These are phyloP conservation scores for Tupaia tana DNA, from an alignment of 2,113 vertebrate genomes.

Conservation along the genomic window DNA sequence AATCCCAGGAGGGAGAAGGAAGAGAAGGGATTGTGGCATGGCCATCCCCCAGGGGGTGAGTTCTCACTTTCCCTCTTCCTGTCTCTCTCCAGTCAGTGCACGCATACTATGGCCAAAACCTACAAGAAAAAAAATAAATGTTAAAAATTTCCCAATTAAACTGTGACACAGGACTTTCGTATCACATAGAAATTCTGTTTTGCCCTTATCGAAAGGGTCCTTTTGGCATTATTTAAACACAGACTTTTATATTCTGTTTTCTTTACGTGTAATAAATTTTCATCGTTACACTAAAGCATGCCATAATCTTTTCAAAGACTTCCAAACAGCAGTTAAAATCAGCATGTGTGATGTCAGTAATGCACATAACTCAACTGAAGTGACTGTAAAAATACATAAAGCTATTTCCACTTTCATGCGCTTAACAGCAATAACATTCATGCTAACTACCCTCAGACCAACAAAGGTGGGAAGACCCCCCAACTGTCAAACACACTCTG, in stretches of 20 bases:
- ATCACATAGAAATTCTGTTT: neutral
- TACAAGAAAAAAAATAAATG: too few species aligned
- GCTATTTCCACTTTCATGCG: neutral
- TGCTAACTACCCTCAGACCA: neutral
- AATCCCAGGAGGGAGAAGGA: too few species aligned
- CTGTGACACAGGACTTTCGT: neutral
- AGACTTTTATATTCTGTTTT: neutral
- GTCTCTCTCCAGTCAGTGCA: too few species aligned
- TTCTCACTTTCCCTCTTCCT: too few species aligned
- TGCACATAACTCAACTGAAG: neutral
- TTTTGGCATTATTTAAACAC: neutral
- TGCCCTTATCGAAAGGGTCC: neutral
- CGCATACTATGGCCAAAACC: too few species aligned
- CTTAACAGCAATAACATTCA: neutral
- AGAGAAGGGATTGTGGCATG: too few species aligned
- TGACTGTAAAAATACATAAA: neutral
- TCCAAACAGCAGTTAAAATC: neutral
- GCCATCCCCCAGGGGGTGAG: too few species aligned
- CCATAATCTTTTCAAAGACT: neutral
- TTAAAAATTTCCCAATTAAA: neutral
- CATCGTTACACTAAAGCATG: neutral
- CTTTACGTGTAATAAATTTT: neutral
- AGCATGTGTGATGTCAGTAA: neutral
- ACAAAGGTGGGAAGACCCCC: neutral
- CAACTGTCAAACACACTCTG: neutral